Conservation (phyloP, 2,888 invertebrate species). For the Synergus japonicus region DNA sequence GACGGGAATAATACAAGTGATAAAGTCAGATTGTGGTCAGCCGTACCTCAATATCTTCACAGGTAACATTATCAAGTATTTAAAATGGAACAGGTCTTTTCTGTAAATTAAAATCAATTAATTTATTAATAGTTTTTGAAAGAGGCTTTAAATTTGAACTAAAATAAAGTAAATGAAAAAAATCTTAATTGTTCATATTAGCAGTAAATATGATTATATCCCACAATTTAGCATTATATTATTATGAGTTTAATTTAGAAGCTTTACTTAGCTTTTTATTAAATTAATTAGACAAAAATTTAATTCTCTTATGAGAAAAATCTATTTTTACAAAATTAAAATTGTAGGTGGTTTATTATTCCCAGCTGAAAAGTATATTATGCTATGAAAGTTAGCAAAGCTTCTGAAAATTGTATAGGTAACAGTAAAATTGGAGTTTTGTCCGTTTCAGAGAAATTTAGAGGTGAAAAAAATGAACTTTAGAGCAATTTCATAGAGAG, state of each 20-base stretch:
- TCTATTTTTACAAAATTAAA: not conserved
- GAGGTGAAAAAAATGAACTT: not conserved
- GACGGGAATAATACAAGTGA: not conserved
- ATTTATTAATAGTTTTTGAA: too few relatives aligned
- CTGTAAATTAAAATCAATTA: too few relatives aligned
- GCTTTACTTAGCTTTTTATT: not conserved
- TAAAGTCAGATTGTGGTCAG: slow-evolving; percentile 33
- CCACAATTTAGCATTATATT: slow-evolving; percentile 2
- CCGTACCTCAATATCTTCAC: not conserved
- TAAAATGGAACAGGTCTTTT: not conserved
- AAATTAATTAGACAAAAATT: not conserved
- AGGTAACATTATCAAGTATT: not conserved
- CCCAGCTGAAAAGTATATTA: not conserved
- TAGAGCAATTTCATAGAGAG: not conserved
- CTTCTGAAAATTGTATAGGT: not conserved
- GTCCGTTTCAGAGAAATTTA: not conserved
- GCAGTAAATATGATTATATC: not conserved
- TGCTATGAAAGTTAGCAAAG: not conserved
- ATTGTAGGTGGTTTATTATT: not conserved
- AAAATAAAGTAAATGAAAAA: too few relatives aligned
- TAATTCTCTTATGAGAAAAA: not conserved
- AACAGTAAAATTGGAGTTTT: not conserved
- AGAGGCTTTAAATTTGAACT: too few relatives aligned
- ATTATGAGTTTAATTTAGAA: not conserved
- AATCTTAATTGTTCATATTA: too few relatives aligned